phyloP scores from a whole-genome alignment of 2,797 vertebrate species.

The Thamnophis elegans region DNA sequence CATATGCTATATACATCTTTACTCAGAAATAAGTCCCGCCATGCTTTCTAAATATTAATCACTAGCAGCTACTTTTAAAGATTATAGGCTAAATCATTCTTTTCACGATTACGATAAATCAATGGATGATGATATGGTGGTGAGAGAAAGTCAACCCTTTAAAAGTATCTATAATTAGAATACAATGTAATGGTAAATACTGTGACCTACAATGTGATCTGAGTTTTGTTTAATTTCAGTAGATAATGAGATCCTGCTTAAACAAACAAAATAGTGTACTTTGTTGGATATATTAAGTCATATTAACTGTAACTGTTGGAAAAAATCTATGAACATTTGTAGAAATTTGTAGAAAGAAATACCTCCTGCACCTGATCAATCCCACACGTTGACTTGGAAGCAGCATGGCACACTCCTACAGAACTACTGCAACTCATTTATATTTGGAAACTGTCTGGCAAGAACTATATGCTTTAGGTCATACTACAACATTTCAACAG shows the following conservation, averaged over 20 bases:
- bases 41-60: neutral
- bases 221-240: neutral
- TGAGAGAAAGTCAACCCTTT: neutral
- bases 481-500: neutral
- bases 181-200: neutral
- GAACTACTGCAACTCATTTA: neutral
- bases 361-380: neutral
- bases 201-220: neutral
- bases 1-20: neutral
- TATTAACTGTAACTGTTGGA: neutral
- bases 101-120: neutral
- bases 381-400: neutral
- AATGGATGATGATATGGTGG: neutral
- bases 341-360: neutral
- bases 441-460: neutral
- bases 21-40: neutral
- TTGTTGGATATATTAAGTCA: neutral
- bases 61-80: neutral
- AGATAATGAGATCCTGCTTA: neutral
- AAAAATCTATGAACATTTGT: neutral
- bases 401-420: neutral
- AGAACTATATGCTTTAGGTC: neutral
- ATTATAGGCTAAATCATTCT: neutral
- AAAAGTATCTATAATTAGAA: neutral
- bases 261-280: neutral